Base-by-base conservation (phyloP, 2,888 invertebrate genomes). In the Catocala fraxini region DNA sequence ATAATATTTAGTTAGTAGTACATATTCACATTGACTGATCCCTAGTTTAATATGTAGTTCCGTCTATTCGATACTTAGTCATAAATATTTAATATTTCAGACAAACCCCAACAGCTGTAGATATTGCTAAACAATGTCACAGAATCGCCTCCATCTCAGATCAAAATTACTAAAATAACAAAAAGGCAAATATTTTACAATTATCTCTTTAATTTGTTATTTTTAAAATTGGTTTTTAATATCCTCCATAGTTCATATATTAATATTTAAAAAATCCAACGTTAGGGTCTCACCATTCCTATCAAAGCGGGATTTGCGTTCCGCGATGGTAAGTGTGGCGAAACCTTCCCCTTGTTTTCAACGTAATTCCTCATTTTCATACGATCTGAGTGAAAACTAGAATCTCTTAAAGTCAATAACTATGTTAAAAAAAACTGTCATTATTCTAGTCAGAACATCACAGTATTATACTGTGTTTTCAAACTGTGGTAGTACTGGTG, bases 401-500 rank as follows among this genome's bases (percentile, higher is more conserved):
- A 79, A 79, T 80, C 80, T 79, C 80, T 66, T 42, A 46, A 49
- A 58, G 54, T 25, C 25, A 25, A 54, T 52, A n/a, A n/a, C n/a
- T n/a, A 64, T 63, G 48, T 67, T 70, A 62, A 65, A 59, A 55
- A 47, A 49, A 25, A 25, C 25, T 10, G 56, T 65, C 46, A 56
- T 39, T 60, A 56, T 66, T 72, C 68, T 74, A 75, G 70, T 70
- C 73, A 73, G 70, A 60, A 55, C 64, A 33, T 49, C 62, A 59
- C 7, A 9, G 11, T 52, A 53, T 54, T 60, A 73, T 59, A 62
- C 64, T 15, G 48, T 47, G 65, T 77, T 68, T 39, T 79, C 83
- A 85, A 85, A 82, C 86, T 86, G 87, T 85, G 84, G 82, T 84
- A 65, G 65, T 56, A 61, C 61, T 67, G 69, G 56, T 46, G 66